Percentiles rank a stretch among this genome's conserved stretches.
Conservation (phyloP, 23 tunicate species). For the Oikopleura albicans region DNA sequence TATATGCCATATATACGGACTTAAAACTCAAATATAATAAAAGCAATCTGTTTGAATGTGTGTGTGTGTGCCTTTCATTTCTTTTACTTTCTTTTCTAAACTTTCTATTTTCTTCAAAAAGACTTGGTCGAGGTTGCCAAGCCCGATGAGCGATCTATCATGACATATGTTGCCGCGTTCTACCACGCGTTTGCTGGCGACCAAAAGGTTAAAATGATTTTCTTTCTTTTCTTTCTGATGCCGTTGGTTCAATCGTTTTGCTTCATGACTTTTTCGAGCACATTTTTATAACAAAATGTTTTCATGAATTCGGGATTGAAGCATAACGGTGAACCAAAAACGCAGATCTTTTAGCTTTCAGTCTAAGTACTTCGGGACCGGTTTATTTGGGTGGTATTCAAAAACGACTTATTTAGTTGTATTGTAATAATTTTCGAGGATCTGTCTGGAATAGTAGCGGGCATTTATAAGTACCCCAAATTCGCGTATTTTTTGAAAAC, state of each 20-base stretch:
- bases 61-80: neutral
- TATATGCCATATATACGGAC: too few species aligned
- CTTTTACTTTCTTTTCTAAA: conserved; percentile 1
- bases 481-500: too few species aligned
- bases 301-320: neutral
- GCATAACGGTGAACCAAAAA: too few species aligned
- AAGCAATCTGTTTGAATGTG: too few species aligned
- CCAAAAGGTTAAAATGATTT: conserved; percentile 70
- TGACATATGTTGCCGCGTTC: conserved; percentile 99
- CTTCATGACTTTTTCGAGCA: neutral
- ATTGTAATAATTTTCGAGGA: too few species aligned
- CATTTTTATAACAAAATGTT: neutral
- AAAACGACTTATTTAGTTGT: too few species aligned
- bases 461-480: too few species aligned
- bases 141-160: conserved; percentile 92
- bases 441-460: too few species aligned
- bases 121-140: conserved; percentile 78
- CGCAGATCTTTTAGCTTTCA: neutral
- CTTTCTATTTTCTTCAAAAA: conserved; percentile 21
- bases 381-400: too few species aligned
- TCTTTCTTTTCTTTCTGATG: neutral
- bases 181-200: conserved; percentile 98
- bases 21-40: too few species aligned
- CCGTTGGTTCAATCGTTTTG: neutral
- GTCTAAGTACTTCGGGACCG: neutral